Evolutionary conservation across 2,888 invertebrate genomes (phyloP), one percentile per base, ranked within the genome.

Genomic region (Lepidonotus clava): DNA sequence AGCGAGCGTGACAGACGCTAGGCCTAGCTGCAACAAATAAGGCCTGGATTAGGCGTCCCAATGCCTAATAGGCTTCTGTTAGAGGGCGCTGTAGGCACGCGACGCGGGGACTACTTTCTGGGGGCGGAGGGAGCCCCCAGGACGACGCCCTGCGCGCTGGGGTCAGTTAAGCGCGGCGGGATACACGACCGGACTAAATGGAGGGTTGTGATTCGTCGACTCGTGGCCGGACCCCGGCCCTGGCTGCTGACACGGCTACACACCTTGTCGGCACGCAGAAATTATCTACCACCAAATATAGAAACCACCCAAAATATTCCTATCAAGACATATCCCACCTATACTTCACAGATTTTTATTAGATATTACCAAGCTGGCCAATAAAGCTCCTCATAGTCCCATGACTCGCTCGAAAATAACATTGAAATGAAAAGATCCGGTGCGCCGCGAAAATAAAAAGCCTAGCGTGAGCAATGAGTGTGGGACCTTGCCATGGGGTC

Each of bases 151-250:
- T 32, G 28, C 28, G 2, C 28, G 61, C 2, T 4, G 61, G 61
- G 21, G 21, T 61, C 61, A 28, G 4, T n/a, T 24, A 32, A 32
- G 11, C 28, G 61, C 61, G 61, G 61, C 24, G 61, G 61, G 61
- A 28, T 61, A 61, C 61, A 28, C 28, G 61, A 28, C 28, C 28
- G 61, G 4, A 11, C 28, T 61, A 61, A 61, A 61, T 61, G 61
- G 61, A 61, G 61, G 24, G 61, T 11, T 24, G 61, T 61, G 61
- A 61, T 61, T 61, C 61, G 61, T 32, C 28, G 61, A 61, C 61
- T 53, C 53, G 53, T 53, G 53, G 4, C 2, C 21, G 21, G 21
- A 18, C 2, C 53, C 53, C n/a, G 11, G 21, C 2, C 53, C 53
- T 18, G 2, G 18, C 53, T 53, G 1, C n/a, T 4, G 53, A n/a